Evolutionary conservation across 1,140 invertebrate species (phyloP).

Genomic region (Solenopsis invicta): DNA sequence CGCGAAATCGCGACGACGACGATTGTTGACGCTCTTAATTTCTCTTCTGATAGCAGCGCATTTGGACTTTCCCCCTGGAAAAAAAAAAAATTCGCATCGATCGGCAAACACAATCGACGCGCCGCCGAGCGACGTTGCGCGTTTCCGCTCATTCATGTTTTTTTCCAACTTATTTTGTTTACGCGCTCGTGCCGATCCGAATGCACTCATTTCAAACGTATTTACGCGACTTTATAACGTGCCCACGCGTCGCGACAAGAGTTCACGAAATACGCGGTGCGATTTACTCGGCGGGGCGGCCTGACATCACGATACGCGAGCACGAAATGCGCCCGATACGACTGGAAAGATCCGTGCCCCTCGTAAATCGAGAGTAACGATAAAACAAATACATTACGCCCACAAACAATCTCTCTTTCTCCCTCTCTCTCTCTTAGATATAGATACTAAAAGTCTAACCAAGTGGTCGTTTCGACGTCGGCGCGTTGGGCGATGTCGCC

Average conservation of each 20-base stretch:
- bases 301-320: background rate
- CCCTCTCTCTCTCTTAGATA: background rate
- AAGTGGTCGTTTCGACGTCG: background rate
- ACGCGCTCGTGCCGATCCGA: background rate
- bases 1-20: background rate
- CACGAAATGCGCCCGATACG: background rate
- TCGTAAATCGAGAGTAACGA: background rate
- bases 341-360: background rate
- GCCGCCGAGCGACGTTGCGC: background rate
- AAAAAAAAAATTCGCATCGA: background rate
- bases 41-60: background rate
- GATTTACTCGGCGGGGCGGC: background rate
- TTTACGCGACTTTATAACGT: background rate
- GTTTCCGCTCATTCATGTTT: background rate
- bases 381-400: conserved; percentile 9
- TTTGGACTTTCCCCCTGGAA: background rate
- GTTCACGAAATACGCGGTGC: background rate
- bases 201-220: background rate
- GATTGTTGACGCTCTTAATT: background rate
- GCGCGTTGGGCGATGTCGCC: background rate
- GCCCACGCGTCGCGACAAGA: background rate
- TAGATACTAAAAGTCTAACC: background rate
- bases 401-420: conserved; percentile 13
- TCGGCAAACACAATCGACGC: background rate
- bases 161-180: background rate